Evolutionary conservation across 2,888 invertebrate species (phyloP).

Genomic region (Nymphalis c-album): DNA sequence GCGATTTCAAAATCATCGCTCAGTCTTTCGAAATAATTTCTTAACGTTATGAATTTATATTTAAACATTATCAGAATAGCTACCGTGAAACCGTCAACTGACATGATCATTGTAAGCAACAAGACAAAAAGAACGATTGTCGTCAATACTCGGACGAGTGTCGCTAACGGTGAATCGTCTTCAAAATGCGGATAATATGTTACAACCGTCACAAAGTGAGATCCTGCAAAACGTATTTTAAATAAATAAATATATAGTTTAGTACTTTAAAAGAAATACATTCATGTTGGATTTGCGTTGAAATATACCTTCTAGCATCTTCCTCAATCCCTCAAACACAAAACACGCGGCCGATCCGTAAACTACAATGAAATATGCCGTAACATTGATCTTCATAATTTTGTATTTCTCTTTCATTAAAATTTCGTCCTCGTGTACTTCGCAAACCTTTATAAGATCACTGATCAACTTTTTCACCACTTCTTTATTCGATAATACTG

Average conservation of each 20-base stretch:
- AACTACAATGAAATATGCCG: conserved; percentile 55
- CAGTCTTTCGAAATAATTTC: conserved; percentile 62
- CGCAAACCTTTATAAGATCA: conserved; percentile 59
- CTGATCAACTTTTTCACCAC: conserved; percentile 55
- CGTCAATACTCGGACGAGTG: conserved; percentile 49
- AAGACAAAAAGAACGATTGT: conserved; percentile 56
- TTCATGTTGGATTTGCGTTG: not conserved
- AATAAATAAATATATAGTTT: not conserved
- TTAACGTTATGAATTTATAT: conserved; percentile 69
- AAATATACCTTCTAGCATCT: conserved; percentile 54
- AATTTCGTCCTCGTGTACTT: conserved; percentile 53
- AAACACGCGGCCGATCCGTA: conserved; percentile 58
- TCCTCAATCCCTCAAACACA: conserved; percentile 65
- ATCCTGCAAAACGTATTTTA: conserved; percentile 50
- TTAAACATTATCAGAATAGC: conserved; percentile 65
- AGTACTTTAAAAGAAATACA: not conserved
- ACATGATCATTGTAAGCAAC: conserved; percentile 65
- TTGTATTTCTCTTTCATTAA: conserved; percentile 59
- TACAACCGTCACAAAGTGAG: conserved; percentile 66
- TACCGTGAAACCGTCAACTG: conserved; percentile 61
- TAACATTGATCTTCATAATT: conserved; percentile 62
- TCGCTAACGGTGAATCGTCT: conserved; percentile 56
- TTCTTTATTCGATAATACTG: conserved; percentile 56
- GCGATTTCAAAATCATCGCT: conserved; percentile 51
- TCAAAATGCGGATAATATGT: conserved; percentile 66